phyloP scores from a whole-genome alignment of 2,797 vertebrate genomes.

The Coluber constrictor region DNA sequence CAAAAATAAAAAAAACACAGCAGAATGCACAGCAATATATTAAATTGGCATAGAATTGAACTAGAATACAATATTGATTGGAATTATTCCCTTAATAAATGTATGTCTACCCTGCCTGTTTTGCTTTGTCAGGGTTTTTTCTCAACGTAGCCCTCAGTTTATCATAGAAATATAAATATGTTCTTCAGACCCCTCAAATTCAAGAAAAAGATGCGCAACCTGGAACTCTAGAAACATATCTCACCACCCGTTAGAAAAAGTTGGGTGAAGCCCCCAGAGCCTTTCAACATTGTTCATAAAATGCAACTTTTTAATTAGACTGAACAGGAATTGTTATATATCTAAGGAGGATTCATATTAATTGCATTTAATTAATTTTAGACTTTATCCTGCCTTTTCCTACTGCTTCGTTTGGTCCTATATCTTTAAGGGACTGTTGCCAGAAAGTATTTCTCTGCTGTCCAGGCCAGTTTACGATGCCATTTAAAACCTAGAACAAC shows the following conservation, averaged over 20 bases:
- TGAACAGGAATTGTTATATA: background rate
- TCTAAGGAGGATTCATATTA: background rate
- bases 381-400: background rate
- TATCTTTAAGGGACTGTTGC: background rate
- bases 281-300: background rate
- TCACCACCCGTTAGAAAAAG: background rate
- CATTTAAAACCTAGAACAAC: background rate
- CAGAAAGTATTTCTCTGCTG: background rate
- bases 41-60: background rate
- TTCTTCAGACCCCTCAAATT: background rate
- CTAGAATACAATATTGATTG: background rate
- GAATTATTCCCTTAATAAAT: background rate
- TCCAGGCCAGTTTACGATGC: background rate
- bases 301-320: background rate
- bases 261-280: background rate
- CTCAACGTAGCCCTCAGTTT: background rate
- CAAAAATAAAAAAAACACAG: background rate
- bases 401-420: background rate
- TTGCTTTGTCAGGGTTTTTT: background rate
- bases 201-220: background rate
- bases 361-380: background rate
- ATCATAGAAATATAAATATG: background rate
- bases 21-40: background rate
- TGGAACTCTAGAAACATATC: background rate
- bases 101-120: background rate